Conservation (phyloP, 2,113 vertebrate species). For the Psettodes erumei region DNA sequence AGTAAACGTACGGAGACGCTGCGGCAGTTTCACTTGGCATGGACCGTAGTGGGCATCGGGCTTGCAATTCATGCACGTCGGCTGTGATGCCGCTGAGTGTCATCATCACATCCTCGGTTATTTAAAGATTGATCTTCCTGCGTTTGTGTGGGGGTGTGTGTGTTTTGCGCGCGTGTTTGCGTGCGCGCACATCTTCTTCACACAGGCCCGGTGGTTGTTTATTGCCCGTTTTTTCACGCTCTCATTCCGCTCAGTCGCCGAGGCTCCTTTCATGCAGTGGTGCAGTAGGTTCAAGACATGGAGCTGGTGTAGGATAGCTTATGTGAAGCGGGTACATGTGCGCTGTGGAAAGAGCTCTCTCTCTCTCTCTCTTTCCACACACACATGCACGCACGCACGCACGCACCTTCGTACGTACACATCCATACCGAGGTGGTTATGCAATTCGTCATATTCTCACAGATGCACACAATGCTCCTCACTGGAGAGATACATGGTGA, state of each 20-base stretch:
- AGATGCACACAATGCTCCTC: constrained; percentile 49
- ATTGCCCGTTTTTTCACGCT: constrained; percentile 67
- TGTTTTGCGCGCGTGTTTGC: constrained; percentile 3
- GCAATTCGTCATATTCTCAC: constrained; percentile 75
- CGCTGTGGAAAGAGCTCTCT: constrained; percentile 24
- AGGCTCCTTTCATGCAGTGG: constrained; percentile 60
- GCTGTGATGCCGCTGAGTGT: constrained; percentile 78
- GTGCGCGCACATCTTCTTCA: constrained; percentile 23
- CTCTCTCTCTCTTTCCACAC: constrained; percentile 19
- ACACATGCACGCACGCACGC: constrained; percentile 38
- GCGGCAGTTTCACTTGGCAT: constrained; percentile 82
- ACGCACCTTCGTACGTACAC: constrained; percentile 24
- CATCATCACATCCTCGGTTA: constrained; percentile 81
- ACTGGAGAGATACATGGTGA: constrained; percentile 34
- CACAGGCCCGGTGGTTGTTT: constrained; percentile 73
- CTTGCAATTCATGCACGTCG: constrained; percentile 76
- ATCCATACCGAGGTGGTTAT: constrained; percentile 66
- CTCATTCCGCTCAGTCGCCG: constrained; percentile 42
- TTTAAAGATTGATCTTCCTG: constrained; percentile 81
- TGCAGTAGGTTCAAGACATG: constrained; percentile 65
- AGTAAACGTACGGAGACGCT: constrained; percentile 75
- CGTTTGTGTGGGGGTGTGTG: constrained; percentile 11
- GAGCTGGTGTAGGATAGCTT: constrained; percentile 51
- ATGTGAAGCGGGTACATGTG: constrained; percentile 73
- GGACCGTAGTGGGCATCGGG: constrained; percentile 65